phyloP scores from a whole-genome alignment of 2,888 invertebrate species.

The Mycalesis mineus region DNA sequence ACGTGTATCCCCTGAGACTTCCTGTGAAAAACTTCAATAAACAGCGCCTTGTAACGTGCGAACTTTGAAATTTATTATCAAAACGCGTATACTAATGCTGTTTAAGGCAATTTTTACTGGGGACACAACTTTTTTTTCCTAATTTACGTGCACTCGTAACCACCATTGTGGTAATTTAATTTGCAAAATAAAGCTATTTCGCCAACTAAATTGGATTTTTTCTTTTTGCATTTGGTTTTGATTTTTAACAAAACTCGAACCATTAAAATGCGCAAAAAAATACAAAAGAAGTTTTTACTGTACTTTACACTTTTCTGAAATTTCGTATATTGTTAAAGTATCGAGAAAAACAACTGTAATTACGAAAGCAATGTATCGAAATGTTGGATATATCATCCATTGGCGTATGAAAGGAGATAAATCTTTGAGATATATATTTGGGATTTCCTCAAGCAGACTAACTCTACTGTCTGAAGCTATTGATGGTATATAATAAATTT shows the following conservation, averaged over 20 bases:
- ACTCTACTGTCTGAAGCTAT: background rate
- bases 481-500: background rate
- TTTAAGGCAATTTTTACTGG: background rate
- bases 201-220: background rate
- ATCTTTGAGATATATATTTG: background rate
- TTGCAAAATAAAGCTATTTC: background rate
- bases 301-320: too few relatives aligned
- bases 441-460: background rate
- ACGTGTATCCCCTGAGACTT: slow-evolving; percentile 16
- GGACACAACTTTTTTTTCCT: background rate
- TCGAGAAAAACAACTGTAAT: background rate
- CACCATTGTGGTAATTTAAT: background rate
- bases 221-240: background rate
- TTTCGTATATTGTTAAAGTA: background rate
- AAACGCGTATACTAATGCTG: background rate
- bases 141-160: background rate
- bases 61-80: background rate
- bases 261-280: too few relatives aligned
- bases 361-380: background rate
- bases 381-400: background rate
- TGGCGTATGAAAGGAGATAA: background rate
- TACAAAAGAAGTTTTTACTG: too few relatives aligned
- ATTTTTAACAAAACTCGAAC: too few relatives aligned
- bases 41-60: slow-evolving; percentile 4
- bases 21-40: slow-evolving; percentile 17